Evolutionary conservation across 2,797 vertebrate species (phyloP), one percentile per base, ranked within the genome.

Genomic region (Sphaeramia orbicularis): DNA sequence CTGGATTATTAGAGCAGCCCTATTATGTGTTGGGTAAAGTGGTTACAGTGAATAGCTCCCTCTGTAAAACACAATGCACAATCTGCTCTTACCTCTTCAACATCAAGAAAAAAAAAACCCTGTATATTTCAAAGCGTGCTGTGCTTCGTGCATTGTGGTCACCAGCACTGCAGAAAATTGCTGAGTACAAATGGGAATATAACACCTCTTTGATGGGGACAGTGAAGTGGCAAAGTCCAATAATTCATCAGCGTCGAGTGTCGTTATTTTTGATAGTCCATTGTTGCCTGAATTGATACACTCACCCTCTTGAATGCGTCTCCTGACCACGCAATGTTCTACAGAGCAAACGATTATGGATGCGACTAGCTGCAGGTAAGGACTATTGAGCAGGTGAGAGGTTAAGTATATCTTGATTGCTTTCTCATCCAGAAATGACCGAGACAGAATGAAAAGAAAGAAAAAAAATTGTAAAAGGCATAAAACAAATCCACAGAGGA

Each of bases 221-320:
- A 13, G 13, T 64, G 30, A 49, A 61, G 21, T 62, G 30, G 35
- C 40, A 12, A 47, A 30, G 32, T 63, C 44, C 15, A 71, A 40
- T 71, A 74, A 65, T 62, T 68, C 51, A 30, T 54, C 10, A 5
- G 14, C 47, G 51, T 48, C 7, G 1, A 42, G 53, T 66, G 54
- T 50, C 48, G 80, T 81, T 75, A 71, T 75, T 32, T 73, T 78
- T 78, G 47, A 62, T 66, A 14, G 52, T 68, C 36, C 45, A 57
- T 61, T 69, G 52, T 77, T 36, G 59, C 59, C 57, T 55, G 50
- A 80, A 71, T 71, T 70, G 69, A 64, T 49, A 42, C 48, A 76
- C 36, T 80, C 27, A 50, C 15, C 50, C 3, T 36, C 38, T 44
- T 65, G 50, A 81, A 61, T 52, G 30, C 53, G 37, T 47, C 49